Base-by-base conservation (phyloP, 2,113 vertebrate genomes). In the Eptesicus fuscus region DNA sequence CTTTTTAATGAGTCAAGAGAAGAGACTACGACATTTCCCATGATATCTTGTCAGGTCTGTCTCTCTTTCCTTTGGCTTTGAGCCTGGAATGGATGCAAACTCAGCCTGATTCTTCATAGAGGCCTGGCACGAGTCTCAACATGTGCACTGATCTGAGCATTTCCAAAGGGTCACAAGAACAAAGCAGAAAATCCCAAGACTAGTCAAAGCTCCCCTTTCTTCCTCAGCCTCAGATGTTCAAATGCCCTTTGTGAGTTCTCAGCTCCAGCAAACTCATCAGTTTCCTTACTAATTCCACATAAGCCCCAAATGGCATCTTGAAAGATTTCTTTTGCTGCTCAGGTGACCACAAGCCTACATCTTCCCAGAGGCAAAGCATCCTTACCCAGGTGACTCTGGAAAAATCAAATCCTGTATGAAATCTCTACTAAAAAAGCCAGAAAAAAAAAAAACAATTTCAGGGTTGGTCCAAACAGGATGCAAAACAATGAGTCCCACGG, bases 1-100 rank as follows among this genome's bases (percentile, higher is more conserved):
- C 61, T 95, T 96, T 91, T 74, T 35, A 93, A 95, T 32, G 42
- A 56, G 32, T 93, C 71, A 93, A 76, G 69, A 95, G 85, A 85
- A 93, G 44, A 37, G 42, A 74, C 73, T 14, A 3, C 88, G 80
- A 88, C 42, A 61, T 95, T 97, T 93, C 67, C 88, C 65, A 69
- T 78, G 85, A 37, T 88, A 77, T 65, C 88, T 94, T 89, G 59
- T 84, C 88, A 95, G 80, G 70, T 22, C 53, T 63, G 17, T 63
- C 84, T 90, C 84, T 90, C 59, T 82, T 80, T 59, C 80, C 73
- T n/a, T 76, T 88, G 90, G 88, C 90, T 82, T 16, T 40, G 28
- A 78, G 80, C 95, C 92, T 85, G 59, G 67, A 71, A 73, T 28
- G 17, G 88, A 94, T 25, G 65, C 59, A 49, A 22, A 30, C 51